These are phyloP conservation scores for Rhabditophanes sp. DNA, from an alignment of 2,888 invertebrate species.

Conservation along the genomic window DNA sequence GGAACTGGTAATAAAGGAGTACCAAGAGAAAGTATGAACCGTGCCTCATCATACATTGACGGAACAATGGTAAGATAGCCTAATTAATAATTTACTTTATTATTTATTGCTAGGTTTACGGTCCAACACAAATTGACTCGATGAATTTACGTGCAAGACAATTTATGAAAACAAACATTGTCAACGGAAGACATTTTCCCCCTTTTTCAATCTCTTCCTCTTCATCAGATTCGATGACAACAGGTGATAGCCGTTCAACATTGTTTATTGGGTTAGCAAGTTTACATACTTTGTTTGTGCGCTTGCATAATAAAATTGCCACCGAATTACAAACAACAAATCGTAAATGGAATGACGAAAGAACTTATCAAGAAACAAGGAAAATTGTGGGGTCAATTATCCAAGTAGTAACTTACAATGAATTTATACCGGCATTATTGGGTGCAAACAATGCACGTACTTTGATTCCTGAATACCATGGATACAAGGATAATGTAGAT, in stretches of 20 bases:
- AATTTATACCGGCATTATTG: conserved; percentile 76
- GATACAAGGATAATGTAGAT: conserved; percentile 65
- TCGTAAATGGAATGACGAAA: conserved; percentile 34
- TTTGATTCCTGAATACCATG: conserved; percentile 61
- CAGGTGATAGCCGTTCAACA: conserved; percentile 34
- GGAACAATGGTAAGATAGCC: too few relatives aligned
- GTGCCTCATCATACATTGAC: too few relatives aligned
- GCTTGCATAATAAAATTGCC: conserved; percentile 67
- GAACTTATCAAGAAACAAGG: conserved; percentile 44
- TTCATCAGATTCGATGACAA: conserved; percentile 6
- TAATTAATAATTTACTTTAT: too few relatives aligned
- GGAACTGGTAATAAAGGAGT: too few relatives aligned
- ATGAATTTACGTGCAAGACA: too few relatives aligned
- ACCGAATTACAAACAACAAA: conserved; percentile 35
- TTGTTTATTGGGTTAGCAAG: conserved; percentile 48
- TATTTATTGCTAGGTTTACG: too few relatives aligned
- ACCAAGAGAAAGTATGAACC: too few relatives aligned
- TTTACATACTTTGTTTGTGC: conserved; percentile 56
- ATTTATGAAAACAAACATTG: too few relatives aligned
- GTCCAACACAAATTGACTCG: too few relatives aligned
- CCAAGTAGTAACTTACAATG: conserved; percentile 46
- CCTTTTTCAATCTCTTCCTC: not conserved
- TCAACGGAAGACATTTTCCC: too few relatives aligned
- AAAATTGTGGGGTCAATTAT: conserved; percentile 44
- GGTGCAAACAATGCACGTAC: conserved; percentile 56